Conservation (phyloP, 1,140 invertebrate species). For the Daktulosphaira vitifoliae region DNA sequence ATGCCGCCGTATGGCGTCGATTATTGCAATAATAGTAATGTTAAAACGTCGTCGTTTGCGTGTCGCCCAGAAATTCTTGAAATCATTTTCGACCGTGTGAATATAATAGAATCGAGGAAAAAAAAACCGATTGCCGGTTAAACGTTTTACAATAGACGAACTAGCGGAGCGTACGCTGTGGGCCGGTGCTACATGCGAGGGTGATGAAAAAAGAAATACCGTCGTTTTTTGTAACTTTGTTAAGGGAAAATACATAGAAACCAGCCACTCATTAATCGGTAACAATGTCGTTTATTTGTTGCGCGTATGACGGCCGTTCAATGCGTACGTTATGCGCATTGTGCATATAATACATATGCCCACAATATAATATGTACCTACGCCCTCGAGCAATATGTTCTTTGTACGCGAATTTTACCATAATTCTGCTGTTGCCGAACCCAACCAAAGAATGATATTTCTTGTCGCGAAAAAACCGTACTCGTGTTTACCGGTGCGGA, state of each 20-base stretch:
- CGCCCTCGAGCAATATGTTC: no score
- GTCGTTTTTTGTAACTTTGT: constrained; percentile 5
- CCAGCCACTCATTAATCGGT: constrained; percentile 24
- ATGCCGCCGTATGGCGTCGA: background rate
- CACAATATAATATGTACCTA: no score
- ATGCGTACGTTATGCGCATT: no score
- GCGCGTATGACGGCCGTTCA: no score
- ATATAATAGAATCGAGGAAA: background rate
- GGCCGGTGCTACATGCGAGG: background rate
- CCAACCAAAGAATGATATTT: no score
- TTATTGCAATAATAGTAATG: constrained; percentile 17
- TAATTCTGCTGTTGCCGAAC: no score
- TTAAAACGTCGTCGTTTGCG: background rate
- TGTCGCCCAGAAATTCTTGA: background rate
- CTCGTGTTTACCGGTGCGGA: no score
- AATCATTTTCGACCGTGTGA: constrained; percentile 11
- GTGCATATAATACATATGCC: no score
- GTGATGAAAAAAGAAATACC: constrained; percentile 7
- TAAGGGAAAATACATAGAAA: constrained; percentile 1
- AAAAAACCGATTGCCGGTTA: constrained; percentile 19
- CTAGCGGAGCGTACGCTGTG: background rate
- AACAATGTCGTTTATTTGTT: no score
- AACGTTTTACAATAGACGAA: constrained; percentile 18
- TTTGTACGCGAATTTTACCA: no score
- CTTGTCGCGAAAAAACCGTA: no score